phyloP scores from a whole-genome alignment of 2,888 invertebrate genomes.

The Melipona beecheii region DNA sequence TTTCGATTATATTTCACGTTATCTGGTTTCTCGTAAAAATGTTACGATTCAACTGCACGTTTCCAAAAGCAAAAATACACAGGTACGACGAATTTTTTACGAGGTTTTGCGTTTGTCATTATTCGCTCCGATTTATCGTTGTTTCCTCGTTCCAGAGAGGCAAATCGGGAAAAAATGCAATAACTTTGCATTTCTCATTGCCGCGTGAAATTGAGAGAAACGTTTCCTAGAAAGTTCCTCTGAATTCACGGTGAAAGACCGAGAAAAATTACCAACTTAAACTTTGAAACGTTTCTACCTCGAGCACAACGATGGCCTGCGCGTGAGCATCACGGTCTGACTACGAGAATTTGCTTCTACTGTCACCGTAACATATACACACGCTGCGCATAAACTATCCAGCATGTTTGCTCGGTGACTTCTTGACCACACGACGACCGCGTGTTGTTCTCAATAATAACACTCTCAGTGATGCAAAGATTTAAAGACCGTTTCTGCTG shows the following conservation, averaged over 20 bases:
- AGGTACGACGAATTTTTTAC: too few relatives aligned
- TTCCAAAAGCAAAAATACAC: too few relatives aligned
- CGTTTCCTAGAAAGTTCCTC: too few relatives aligned
- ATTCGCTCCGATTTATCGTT: too few relatives aligned
- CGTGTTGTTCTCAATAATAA: constrained; percentile 22
- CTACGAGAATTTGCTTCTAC: constrained; percentile 52
- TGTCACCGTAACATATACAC: constrained; percentile 27
- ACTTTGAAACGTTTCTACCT: constrained; percentile 1
- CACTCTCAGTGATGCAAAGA: constrained; percentile 21
- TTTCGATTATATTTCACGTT: not conserved
- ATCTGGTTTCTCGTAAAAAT: not conserved
- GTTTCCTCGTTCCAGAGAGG: not conserved
- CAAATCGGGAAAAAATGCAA: not conserved
- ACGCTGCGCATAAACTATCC: constrained; percentile 41
- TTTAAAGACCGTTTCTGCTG: constrained; percentile 29
- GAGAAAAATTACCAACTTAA: constrained; percentile 14
- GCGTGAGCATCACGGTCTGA: constrained; percentile 21
- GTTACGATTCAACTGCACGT: too few relatives aligned
- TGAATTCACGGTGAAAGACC: not conserved
- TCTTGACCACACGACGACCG: constrained; percentile 15
- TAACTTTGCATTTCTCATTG: not conserved
- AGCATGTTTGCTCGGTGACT: constrained; percentile 38
- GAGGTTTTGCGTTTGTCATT: too few relatives aligned
- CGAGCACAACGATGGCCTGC: constrained; percentile 18
- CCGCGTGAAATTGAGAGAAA: not conserved